Conservation (phyloP, 2,888 invertebrate genomes). For the Spodoptera littoralis region DNA sequence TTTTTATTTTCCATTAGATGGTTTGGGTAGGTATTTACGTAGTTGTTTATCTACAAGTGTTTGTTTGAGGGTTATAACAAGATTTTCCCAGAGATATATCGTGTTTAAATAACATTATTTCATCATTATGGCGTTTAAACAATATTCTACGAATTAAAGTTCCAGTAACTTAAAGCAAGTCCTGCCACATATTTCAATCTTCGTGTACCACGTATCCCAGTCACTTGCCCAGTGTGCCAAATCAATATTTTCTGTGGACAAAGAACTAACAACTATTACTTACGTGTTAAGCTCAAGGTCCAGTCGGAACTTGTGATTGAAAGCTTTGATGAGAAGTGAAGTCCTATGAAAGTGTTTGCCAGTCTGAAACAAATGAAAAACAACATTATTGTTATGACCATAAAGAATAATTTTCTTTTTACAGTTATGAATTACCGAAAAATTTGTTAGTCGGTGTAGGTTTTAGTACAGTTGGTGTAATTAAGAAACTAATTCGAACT, state of each 20-base stretch:
- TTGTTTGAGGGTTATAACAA: background rate
- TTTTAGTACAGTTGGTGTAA: background rate
- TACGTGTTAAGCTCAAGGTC: constrained; percentile 98
- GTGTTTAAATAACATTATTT: background rate
- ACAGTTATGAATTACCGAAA: background rate
- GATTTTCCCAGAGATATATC: no score
- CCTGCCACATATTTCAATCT: no score
- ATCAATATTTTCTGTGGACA: background rate
- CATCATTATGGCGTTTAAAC: background rate
- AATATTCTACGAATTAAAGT: background rate
- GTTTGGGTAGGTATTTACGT: background rate
- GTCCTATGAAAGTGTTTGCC: constrained; percentile 98
- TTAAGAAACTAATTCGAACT: constrained; percentile 4
- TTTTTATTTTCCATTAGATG: constrained; percentile 6
- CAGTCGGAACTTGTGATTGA: constrained; percentile 98
- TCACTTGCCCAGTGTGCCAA: constrained; percentile 13
- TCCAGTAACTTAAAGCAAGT: no score
- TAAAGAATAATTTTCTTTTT: background rate
- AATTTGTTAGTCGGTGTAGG: background rate
- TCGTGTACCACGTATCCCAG: background rate
- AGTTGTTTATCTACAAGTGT: background rate
- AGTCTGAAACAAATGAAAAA: constrained; percentile 91
- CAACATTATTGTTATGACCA: background rate
- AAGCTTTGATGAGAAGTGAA: constrained; percentile 98
- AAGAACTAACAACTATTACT: constrained; percentile 81